Evolutionary conservation across 2,888 invertebrate species (phyloP).

Genomic region (Orchestes rusci): DNA sequence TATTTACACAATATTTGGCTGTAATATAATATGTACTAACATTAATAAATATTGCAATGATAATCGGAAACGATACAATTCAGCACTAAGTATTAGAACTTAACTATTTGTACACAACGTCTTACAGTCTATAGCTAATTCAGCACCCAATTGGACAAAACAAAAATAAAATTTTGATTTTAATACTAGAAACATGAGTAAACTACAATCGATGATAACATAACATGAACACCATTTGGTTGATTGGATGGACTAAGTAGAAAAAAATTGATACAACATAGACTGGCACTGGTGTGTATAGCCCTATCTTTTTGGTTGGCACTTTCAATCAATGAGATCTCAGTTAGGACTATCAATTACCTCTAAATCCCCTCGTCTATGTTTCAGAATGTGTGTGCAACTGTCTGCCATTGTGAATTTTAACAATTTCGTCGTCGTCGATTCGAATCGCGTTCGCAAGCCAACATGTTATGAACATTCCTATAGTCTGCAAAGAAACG

Average conservation of each 20-base stretch:
- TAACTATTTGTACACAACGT: constrained; percentile 15
- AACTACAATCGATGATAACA: no score
- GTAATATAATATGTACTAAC: no score
- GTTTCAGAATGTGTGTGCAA: constrained; percentile 23
- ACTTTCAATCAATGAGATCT: no score
- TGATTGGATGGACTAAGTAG: no score
- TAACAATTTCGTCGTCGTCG: constrained; percentile 20
- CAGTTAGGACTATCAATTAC: no score
- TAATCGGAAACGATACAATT: not conserved
- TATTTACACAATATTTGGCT: no score
- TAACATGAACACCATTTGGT: no score
- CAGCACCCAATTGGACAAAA: constrained; percentile 10
- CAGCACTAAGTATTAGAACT: constrained; percentile 2
- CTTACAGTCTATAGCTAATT: constrained; percentile 8
- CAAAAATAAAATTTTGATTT: no score
- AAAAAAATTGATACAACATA: no score
- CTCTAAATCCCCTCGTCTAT: constrained; percentile 14
- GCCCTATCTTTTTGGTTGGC: not conserved
- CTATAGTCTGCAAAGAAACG: constrained; percentile 60
- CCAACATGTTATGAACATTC: constrained; percentile 78
- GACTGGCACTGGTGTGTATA: no score
- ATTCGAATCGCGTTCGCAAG: constrained; percentile 74
- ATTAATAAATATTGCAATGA: no score
- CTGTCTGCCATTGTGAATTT: constrained; percentile 23
- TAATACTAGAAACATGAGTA: no score